Percentiles rank a stretch among this genome's conserved stretches.
phyloP scores from a whole-genome alignment of 2,797 vertebrate genomes.

The Remorina albescens region DNA sequence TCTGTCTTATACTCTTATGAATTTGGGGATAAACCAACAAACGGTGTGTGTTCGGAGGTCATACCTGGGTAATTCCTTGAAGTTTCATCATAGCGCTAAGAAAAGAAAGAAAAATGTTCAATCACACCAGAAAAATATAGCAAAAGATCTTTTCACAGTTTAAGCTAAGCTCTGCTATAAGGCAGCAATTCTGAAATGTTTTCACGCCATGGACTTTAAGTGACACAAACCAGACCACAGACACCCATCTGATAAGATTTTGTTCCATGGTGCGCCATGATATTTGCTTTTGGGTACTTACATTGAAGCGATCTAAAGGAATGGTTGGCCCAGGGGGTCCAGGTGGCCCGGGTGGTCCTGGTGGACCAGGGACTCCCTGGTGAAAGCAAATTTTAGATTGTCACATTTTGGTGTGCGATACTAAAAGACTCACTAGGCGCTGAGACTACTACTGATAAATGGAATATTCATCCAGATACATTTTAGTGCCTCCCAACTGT shows the following conservation, averaged over 20 bases:
- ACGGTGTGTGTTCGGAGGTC: slow-evolving; percentile 19
- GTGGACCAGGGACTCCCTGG: slow-evolving; percentile 87
- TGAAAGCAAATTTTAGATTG: slow-evolving; percentile 22
- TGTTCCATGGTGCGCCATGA: no score
- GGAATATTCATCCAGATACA: neutral
- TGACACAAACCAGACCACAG: no score
- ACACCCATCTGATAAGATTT: no score
- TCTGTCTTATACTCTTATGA: slow-evolving; percentile 10
- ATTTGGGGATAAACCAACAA: slow-evolving; percentile 27
- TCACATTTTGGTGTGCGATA: neutral
- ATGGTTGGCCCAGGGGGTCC: slow-evolving; percentile 83
- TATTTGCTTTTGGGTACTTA: slow-evolving; percentile 68
- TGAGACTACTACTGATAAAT: no score
- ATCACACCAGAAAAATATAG: neutral
- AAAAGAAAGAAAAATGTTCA: slow-evolving; percentile 19
- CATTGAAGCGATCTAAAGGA: slow-evolving; percentile 80
- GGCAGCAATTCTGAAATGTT: no score
- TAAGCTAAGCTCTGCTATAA: neutral
- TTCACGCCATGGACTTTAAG: no score
- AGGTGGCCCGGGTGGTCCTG: slow-evolving; percentile 86
- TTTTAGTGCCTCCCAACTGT: neutral
- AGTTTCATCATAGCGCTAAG: slow-evolving; percentile 80
- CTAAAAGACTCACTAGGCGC: neutral
- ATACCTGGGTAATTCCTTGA: slow-evolving; percentile 81
- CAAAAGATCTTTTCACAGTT: neutral